Conservation (phyloP, 2,888 invertebrate species). For the Cataglyphis altisquamis region DNA sequence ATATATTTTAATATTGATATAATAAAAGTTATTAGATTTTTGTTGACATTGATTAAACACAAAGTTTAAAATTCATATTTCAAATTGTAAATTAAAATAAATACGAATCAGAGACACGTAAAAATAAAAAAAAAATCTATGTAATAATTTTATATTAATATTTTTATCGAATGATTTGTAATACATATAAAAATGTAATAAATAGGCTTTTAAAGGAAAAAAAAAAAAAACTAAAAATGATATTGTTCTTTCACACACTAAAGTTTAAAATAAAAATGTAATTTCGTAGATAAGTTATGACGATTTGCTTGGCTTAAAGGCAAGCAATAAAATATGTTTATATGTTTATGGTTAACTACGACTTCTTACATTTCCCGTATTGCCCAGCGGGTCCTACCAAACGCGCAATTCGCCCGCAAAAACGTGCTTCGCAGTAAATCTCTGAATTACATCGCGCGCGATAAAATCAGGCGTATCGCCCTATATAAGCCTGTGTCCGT, state of each 20-base stretch:
- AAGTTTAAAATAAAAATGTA: not conserved
- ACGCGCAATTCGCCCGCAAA: conserved; percentile 35
- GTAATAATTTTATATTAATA: not conserved
- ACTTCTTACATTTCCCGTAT: conserved; percentile 13
- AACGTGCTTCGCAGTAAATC: conserved; percentile 35
- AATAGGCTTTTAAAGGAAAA: not conserved
- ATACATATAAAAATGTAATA: not conserved
- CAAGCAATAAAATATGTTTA: conserved; percentile 27
- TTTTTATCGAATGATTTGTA: conserved; percentile 1
- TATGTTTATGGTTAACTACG: conserved; percentile 18
- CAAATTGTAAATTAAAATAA: not conserved
- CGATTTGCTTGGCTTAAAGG: not conserved
- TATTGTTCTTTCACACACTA: not conserved
- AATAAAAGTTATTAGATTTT: not conserved
- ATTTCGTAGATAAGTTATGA: conserved; percentile 5
- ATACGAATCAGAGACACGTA: not conserved
- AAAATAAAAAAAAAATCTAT: not conserved
- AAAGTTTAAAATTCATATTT: not conserved
- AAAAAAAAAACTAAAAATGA: not conserved
- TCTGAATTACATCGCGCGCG: conserved; percentile 51
- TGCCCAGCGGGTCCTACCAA: not conserved
- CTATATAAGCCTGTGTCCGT: conserved; percentile 12
- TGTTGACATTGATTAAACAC: not conserved
- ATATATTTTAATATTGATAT: not conserved
- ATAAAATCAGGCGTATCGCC: conserved; percentile 65